Conservation (phyloP, 2,797 vertebrate genomes). For the Cynodonichthys magdalenae region DNA sequence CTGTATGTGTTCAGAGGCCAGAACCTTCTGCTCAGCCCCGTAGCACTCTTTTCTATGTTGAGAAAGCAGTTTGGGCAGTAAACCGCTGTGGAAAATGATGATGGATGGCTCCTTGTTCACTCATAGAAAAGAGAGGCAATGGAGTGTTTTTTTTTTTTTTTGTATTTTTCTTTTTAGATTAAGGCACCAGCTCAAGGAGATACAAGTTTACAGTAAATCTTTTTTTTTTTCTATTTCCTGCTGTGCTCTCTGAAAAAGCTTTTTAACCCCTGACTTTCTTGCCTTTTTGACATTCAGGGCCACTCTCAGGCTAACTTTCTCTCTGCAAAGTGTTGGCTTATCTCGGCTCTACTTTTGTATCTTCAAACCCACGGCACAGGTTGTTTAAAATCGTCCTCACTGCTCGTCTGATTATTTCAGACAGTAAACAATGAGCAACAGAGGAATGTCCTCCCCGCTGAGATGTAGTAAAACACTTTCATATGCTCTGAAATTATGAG, state of each 20-base stretch:
- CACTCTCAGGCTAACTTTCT: conserved; percentile 25
- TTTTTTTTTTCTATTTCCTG: conserved; percentile 17
- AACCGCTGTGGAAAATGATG: conserved; percentile 69
- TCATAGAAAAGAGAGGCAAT: conserved; percentile 54
- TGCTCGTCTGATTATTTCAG: conserved; percentile 49
- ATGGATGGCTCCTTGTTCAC: conserved; percentile 68
- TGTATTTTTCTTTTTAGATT: conserved; percentile 37
- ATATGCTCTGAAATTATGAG: conserved; percentile 65
- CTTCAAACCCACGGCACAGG: conserved; percentile 23
- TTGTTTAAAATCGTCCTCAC: conserved; percentile 26
- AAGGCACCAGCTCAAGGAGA: conserved; percentile 54
- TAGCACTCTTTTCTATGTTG: conserved; percentile 58
- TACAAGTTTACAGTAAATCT: conserved; percentile 56
- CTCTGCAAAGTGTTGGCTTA: background rate
- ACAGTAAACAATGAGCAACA: conserved; percentile 67
- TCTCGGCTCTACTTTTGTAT: conserved; percentile 14
- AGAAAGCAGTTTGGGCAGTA: conserved; percentile 61
- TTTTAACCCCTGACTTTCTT: conserved; percentile 43
- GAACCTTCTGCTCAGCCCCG: conserved; percentile 39
- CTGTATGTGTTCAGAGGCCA: conserved; percentile 37
- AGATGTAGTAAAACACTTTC: conserved; percentile 62
- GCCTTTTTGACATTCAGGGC: conserved; percentile 19
- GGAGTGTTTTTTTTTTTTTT: conserved; percentile 25
- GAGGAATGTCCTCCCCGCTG: conserved; percentile 36
- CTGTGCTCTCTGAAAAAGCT: conserved; percentile 34